phyloP scores from a whole-genome alignment of 2,888 invertebrate species.

The Argynnis bischoffii region DNA sequence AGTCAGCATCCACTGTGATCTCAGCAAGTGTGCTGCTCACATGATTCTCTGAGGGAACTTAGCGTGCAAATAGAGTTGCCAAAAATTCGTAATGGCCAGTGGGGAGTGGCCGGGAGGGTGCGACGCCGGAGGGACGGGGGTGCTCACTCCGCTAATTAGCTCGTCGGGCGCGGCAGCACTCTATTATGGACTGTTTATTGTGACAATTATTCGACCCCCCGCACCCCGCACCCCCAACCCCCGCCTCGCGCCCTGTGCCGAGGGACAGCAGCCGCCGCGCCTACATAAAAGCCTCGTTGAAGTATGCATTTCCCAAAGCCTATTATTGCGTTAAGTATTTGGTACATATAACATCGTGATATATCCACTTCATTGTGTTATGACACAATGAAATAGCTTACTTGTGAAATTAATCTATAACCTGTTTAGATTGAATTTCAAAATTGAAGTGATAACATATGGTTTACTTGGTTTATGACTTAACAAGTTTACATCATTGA shows the following conservation, averaged over 20 bases:
- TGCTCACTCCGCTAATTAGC: constrained; percentile 47
- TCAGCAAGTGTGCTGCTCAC: no score
- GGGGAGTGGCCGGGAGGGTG: constrained; percentile 11
- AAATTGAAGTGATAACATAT: no score
- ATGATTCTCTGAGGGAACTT: background rate
- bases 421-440: no score
- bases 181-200: constrained; percentile 76
- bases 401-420: no score
- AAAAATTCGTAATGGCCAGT: constrained; percentile 22
- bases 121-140: constrained; percentile 17
- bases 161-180: constrained; percentile 60
- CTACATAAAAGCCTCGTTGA: constrained; percentile 10
- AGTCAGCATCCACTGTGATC: no score
- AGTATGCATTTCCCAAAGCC: constrained; percentile 18
- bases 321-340: background rate
- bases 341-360: background rate
- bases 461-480: no score
- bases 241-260: constrained; percentile 35
- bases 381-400: no score
- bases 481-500: no score
- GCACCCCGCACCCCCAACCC: constrained; percentile 41
- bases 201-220: constrained; percentile 63
- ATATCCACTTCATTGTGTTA: background rate
- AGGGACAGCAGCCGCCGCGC: constrained; percentile 26
- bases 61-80: constrained; percentile 4